Conservation (phyloP, 2,888 invertebrate species). For the Notodonta dromedarius region DNA sequence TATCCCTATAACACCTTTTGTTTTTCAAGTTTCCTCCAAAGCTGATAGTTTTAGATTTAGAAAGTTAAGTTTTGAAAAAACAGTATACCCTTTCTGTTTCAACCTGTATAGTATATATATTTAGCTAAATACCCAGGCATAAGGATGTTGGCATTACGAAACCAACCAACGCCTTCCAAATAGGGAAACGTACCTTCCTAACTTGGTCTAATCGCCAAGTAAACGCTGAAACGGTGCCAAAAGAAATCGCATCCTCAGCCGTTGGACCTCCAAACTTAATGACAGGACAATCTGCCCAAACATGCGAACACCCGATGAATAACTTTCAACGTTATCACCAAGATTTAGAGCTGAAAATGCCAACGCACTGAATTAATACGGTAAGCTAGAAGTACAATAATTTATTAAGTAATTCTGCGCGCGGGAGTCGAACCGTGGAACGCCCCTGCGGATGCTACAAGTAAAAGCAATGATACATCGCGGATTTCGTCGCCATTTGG, state of each 20-base stretch:
- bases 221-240: constrained; percentile 43
- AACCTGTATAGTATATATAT: too few relatives aligned
- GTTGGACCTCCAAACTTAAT: constrained; percentile 70
- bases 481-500: constrained; percentile 68
- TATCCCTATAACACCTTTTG: too few relatives aligned
- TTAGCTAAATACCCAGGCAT: too few relatives aligned
- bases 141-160: not conserved
- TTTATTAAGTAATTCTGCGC: constrained; percentile 64
- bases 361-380: constrained; percentile 9
- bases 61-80: too few relatives aligned
- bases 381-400: constrained; percentile 41
- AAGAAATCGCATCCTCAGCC: constrained; percentile 70
- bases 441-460: constrained; percentile 72
- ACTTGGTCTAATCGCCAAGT: not conserved
- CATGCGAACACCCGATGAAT: constrained; percentile 2
- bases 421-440: constrained; percentile 65
- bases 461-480: constrained; percentile 78
- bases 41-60: too few relatives aligned
- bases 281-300: constrained; percentile 59
- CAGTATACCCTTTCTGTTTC: too few relatives aligned
- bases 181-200: not conserved
- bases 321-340: constrained; percentile 11
- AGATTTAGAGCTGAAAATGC: constrained; percentile 23
- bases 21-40: too few relatives aligned
- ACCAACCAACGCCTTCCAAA: not conserved